These are phyloP conservation scores for Stictonetta naevosa DNA, from an alignment of 2,113 vertebrate species.

Conservation along the genomic window DNA sequence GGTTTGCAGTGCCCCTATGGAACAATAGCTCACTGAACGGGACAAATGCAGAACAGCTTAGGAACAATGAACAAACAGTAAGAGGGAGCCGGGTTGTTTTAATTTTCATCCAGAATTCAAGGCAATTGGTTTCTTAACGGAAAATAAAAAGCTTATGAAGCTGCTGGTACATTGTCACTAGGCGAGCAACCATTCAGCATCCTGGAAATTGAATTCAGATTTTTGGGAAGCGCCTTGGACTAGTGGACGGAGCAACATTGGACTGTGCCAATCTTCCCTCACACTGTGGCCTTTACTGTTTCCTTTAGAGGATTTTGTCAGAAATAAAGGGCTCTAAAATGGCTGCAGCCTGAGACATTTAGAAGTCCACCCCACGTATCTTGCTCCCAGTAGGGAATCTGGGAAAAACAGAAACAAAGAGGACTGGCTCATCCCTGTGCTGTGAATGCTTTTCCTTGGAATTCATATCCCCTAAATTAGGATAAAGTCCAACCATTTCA, in stretches of 20 bases:
- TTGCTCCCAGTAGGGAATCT: background rate
- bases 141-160: constrained; percentile 35
- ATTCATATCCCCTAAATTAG: background rate
- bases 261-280: constrained; percentile 18
- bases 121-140: background rate
- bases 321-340: background rate
- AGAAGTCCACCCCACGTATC: fast-evolving
- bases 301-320: constrained; percentile 40
- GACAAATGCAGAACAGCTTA: constrained; percentile 21
- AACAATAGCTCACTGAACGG: constrained; percentile 54
- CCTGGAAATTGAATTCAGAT: constrained; percentile 63
- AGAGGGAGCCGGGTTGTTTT: constrained; percentile 32
- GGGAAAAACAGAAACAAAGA: background rate
- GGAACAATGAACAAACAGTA: constrained; percentile 45
- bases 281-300: background rate
- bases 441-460: background rate
- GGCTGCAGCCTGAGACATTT: background rate
- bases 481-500: background rate
- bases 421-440: background rate
- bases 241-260: background rate
- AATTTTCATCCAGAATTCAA: constrained; percentile 10
- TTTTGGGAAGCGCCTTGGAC: constrained; percentile 50
- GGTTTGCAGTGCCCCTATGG: background rate
- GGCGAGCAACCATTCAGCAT: background rate
- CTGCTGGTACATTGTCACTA: constrained; percentile 51